Conservation (phyloP, 2,113 vertebrate species). For the Gallinago media region DNA sequence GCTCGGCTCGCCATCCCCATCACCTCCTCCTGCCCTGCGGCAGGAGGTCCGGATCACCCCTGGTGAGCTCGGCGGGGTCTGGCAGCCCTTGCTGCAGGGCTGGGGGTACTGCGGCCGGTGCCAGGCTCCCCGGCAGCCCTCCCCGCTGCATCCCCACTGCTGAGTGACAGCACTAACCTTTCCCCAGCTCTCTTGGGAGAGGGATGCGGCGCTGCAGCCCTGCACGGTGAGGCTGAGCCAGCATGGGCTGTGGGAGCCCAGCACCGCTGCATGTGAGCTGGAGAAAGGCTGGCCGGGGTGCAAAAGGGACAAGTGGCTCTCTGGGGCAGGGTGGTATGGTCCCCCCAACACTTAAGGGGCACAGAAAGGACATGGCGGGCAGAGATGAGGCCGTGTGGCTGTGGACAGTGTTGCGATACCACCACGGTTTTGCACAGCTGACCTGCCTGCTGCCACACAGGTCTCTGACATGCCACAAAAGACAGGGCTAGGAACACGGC, state of each 20-base stretch:
- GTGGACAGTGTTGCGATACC: not conserved
- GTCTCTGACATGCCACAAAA: not conserved
- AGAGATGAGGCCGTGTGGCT: not conserved
- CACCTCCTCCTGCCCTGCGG: not conserved
- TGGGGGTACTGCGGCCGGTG: not conserved
- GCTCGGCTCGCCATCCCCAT: not conserved
- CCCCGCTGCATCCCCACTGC: not conserved
- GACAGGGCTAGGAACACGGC: not conserved
- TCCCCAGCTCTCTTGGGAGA: not conserved
- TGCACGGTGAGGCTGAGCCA: accelerated
- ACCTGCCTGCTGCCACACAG: not conserved
- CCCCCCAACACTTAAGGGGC: not conserved
- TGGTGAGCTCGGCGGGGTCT: accelerated
- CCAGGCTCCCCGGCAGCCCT: not conserved
- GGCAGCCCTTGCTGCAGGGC: not conserved
- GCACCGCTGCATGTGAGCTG: not conserved
- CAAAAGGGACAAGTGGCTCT: accelerated
- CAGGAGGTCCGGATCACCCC: accelerated
- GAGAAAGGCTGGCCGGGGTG: not conserved
- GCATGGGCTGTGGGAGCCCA: not conserved
- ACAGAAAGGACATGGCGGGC: accelerated
- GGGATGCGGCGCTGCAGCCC: not conserved
- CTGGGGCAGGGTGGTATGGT: not conserved
- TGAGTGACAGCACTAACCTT: constrained; percentile 58
- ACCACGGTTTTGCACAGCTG: not conserved